Conservation (phyloP, 2,888 invertebrate genomes). For the Cryptus viduatorius region DNA sequence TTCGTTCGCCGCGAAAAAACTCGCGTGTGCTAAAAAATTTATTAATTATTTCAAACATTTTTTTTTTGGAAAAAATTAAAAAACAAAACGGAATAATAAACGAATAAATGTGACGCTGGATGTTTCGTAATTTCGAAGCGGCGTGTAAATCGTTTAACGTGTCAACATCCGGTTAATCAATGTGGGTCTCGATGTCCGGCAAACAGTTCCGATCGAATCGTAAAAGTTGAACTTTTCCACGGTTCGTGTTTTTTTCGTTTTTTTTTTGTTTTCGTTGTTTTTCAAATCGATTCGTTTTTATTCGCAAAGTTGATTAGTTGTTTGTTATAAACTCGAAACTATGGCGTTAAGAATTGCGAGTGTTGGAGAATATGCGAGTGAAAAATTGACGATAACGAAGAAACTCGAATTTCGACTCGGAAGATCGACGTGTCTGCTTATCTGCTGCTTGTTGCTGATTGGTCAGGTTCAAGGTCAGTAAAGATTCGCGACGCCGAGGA, state of each 20-base stretch:
- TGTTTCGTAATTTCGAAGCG: constrained; percentile 19
- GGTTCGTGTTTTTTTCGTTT: neutral
- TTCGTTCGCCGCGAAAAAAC: too few species aligned
- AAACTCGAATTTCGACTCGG: constrained; percentile 50
- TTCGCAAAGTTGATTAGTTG: neutral
- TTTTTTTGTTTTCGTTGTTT: neutral
- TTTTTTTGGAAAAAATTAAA: neutral
- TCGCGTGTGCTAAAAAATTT: too few species aligned
- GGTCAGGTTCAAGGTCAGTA: constrained; percentile 69
- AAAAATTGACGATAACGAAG: constrained; percentile 37
- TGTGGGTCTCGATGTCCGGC: neutral
- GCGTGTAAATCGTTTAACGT: neutral
- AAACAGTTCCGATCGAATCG: neutral
- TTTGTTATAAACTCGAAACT: neutral
- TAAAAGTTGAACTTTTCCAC: neutral
- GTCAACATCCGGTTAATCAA: neutral
- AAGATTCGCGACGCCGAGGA: constrained; percentile 28
- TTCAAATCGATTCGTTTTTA: neutral
- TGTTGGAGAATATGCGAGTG: constrained; percentile 2
- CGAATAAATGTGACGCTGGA: neutral
- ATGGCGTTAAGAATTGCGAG: constrained; percentile 18
- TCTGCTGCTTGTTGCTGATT: constrained; percentile 68
- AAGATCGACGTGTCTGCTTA: constrained; percentile 48
- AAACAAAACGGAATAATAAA: constrained; percentile 3
- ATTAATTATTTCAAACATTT: too few species aligned